phyloP scores from a whole-genome alignment of 2,797 vertebrate genomes.

The Bryconaethiops microstoma region DNA sequence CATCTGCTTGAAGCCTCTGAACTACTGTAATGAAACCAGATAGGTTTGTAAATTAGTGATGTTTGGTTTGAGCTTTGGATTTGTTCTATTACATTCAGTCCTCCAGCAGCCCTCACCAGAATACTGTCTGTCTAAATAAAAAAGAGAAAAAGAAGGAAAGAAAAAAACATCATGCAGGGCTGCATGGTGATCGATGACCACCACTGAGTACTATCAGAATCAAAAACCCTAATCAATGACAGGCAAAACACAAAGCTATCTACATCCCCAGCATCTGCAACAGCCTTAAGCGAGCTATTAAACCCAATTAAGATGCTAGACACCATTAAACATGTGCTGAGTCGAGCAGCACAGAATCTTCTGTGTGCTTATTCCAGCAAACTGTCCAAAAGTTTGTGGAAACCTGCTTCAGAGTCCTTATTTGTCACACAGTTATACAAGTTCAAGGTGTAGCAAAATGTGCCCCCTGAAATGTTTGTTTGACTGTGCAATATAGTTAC shows the following conservation, averaged over 20 bases:
- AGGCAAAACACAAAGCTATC: not conserved
- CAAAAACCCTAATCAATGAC: not conserved
- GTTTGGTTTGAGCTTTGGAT: too few species aligned
- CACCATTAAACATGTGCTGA: not conserved
- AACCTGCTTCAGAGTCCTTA: too few species aligned
- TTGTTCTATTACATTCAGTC: too few species aligned
- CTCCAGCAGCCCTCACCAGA: too few species aligned
- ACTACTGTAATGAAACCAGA: not conserved
- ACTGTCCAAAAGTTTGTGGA: too few species aligned
- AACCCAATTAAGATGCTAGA: not conserved
- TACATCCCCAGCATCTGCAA: not conserved
- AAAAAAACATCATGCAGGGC: not conserved
- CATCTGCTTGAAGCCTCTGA: not conserved
- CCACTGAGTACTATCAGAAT: not conserved
- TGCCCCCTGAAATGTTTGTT: too few species aligned
- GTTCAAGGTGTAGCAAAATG: too few species aligned
- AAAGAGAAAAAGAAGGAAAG: too few species aligned
- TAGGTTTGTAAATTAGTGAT: too few species aligned
- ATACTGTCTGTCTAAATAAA: not conserved
- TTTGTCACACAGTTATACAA: too few species aligned
- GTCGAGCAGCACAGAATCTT: not conserved
- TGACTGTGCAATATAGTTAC: too few species aligned
- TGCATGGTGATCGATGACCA: not conserved
- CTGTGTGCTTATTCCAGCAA: not conserved
- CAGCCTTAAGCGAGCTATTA: not conserved